Base-by-base conservation (phyloP, 2,113 vertebrate genomes). In the Protomyctophum bolini region DNA sequence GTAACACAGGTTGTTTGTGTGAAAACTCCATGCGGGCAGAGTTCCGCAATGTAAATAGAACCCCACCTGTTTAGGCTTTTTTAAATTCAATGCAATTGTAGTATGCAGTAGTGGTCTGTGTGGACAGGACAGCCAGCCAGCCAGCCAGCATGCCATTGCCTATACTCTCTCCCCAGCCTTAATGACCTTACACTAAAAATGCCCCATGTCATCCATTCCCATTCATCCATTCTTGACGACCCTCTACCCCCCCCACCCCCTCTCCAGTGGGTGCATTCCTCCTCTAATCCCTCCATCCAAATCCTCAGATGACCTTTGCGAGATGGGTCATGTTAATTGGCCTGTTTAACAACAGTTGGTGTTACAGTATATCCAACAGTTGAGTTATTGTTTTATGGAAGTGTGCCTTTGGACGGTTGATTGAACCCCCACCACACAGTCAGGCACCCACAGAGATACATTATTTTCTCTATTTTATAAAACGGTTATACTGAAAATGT, bases 261-360 rank as follows among this genome's bases (percentile, higher is more conserved):
- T 75, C 83, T 58, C 51, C 10, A 79, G 33, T 41, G 33, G 66
- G 82, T 80, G 86, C 87, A 91, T 91, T 90, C 88, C 86, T 88
- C 52, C 29, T 77, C 75, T 90, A 89, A 91, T 90, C 90, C 88
- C 68, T 68, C 55, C 76, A 69, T 80, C 77, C 81, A 84, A 87
- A 90, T 86, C 88, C 87, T 78, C 82, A 69, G 62, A 88, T 87
- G 83, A 86, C 85, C 89, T 91, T 88, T 84, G 65, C 71, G 79
- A 66, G 73, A 84, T 72, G 78, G 77, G 63, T 74, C 71, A 1
- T 58, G 82, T 73, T 88, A 84, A 87, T 85, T 91, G 84, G 64
- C 48, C 63, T 41, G 76, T 68, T 68, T 83, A 78, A 79, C 68
- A 60, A 59, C 10, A 60, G 66, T 63, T 63, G 76, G 83, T 77